phyloP scores from a whole-genome alignment of 2,113 vertebrate species.

The Chaetodon auriga region DNA sequence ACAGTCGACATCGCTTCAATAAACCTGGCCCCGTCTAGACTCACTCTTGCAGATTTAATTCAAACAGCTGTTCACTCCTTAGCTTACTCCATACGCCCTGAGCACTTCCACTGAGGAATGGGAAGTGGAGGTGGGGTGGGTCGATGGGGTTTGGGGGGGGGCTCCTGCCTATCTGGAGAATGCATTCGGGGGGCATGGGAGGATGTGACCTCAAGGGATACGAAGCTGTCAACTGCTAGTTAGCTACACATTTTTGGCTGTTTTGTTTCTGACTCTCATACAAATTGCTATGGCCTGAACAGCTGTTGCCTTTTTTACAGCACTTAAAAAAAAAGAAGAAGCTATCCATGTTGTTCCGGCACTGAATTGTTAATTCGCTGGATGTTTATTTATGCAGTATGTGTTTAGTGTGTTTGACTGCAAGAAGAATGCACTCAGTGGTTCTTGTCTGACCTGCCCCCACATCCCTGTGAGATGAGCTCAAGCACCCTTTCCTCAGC shows the following conservation, averaged over 20 bases:
- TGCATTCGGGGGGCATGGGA: conserved; percentile 45
- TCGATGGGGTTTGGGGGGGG: background rate
- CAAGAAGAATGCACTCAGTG: background rate
- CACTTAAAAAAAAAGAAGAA: background rate
- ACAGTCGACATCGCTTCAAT: conserved; percentile 83
- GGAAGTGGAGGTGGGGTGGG: background rate
- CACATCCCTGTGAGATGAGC: background rate
- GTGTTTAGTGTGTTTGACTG: background rate
- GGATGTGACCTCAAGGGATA: conserved; percentile 66
- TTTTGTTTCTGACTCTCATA: conserved; percentile 59
- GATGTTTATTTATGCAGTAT: conserved; percentile 16
- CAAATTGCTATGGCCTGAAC: conserved; percentile 48
- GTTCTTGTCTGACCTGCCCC: background rate
- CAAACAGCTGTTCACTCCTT: conserved; percentile 84
- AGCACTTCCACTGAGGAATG: conserved; percentile 70
- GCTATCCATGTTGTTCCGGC: background rate
- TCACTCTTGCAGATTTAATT: conserved; percentile 84
- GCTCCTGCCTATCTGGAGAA: conserved; percentile 34
- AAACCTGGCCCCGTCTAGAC: conserved; percentile 82
- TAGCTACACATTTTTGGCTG: conserved; percentile 52
- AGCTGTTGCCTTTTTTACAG: conserved; percentile 48
- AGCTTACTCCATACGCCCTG: conserved; percentile 54
- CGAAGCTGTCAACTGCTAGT: conserved; percentile 60
- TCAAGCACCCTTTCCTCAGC: background rate
- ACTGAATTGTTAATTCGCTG: conserved; percentile 20